Conservation (phyloP, 2,888 invertebrate species). For the Sesia bembeciformis region DNA sequence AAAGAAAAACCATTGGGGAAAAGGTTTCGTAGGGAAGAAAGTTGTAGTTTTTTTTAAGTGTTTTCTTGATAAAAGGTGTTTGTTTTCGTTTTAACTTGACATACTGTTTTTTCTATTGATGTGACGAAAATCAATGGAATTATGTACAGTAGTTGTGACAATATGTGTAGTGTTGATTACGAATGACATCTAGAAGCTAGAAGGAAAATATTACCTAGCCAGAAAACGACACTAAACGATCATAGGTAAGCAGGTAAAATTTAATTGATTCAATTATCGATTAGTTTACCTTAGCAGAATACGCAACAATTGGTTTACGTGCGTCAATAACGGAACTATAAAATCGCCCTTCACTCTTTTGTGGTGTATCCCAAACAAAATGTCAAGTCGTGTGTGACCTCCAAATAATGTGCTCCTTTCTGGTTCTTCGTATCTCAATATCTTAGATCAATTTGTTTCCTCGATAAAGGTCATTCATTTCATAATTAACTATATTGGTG, state of each 20-base stretch:
- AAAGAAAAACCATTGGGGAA: too few relatives aligned
- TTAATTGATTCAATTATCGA: slow-evolving; percentile 1
- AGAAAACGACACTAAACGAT: slow-evolving; percentile 11
- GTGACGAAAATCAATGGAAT: slow-evolving; percentile 1
- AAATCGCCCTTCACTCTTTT: slow-evolving; percentile 44
- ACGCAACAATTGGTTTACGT: slow-evolving; percentile 5
- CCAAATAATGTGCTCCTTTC: slow-evolving; percentile 34
- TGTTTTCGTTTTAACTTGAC: slow-evolving; percentile 23
- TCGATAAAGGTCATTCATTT: neutral
- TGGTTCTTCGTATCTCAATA: slow-evolving; percentile 21
- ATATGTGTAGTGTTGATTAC: slow-evolving; percentile 68
- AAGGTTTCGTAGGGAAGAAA: slow-evolving; percentile 16
- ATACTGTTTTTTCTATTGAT: slow-evolving; percentile 16
- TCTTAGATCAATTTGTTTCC: slow-evolving; percentile 4
- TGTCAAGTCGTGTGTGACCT: slow-evolving; percentile 64
- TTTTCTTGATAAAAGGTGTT: slow-evolving; percentile 21
- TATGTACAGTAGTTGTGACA: slow-evolving; percentile 41
- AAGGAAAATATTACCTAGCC: slow-evolving; percentile 50
- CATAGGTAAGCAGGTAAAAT: neutral
- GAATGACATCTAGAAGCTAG: slow-evolving; percentile 54
- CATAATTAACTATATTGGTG: neutral
- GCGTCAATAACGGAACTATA: slow-evolving; percentile 20
- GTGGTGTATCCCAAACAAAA: slow-evolving; percentile 41
- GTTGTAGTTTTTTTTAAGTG: slow-evolving; percentile 25
- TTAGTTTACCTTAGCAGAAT: slow-evolving; percentile 5